Conservation (phyloP, 2,797 vertebrate genomes). For the Uromys caudimaculatus region DNA sequence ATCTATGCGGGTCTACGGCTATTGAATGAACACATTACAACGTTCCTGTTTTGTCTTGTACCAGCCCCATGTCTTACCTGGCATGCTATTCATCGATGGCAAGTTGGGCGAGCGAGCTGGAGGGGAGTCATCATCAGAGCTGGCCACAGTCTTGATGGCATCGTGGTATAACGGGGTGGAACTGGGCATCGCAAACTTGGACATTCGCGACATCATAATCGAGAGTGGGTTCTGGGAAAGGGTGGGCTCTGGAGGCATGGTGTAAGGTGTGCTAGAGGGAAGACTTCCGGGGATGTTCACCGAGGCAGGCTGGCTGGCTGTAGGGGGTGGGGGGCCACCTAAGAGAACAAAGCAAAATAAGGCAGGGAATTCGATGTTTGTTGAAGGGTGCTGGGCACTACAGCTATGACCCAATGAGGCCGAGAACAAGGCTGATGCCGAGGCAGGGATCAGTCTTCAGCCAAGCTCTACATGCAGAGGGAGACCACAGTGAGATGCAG, state of each 20-base stretch:
- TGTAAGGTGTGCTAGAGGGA: slow-evolving; percentile 96
- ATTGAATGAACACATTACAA: not conserved
- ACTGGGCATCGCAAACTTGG: slow-evolving; percentile 99
- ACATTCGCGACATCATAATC: slow-evolving; percentile 99
- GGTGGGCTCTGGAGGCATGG: slow-evolving; percentile 98
- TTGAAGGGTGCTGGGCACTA: not conserved
- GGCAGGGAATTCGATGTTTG: slow-evolving; percentile 30
- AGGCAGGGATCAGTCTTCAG: not conserved
- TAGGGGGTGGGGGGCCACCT: slow-evolving; percentile 96
- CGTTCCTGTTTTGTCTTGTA: not conserved
- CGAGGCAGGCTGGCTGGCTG: slow-evolving; percentile 93
- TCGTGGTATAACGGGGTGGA: slow-evolving; percentile 99
- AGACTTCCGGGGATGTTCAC: slow-evolving; percentile 96
- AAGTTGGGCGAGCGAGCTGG: slow-evolving; percentile 98
- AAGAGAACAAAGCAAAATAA: slow-evolving; percentile 39
- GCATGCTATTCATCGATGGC: slow-evolving; percentile 95
- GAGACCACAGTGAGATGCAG: not conserved
- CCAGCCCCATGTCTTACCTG: slow-evolving; percentile 88
- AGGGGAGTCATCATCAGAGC: slow-evolving; percentile 98
- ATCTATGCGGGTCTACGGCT: not conserved
- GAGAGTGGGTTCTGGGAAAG: slow-evolving; percentile 99
- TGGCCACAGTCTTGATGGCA: slow-evolving; percentile 99
- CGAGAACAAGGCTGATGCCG: not conserved
- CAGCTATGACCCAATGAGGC: slow-evolving; percentile 18
- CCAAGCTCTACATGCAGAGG: not conserved